Base-by-base conservation (phyloP, 92 coral and sea anemone genomes). In the Bergia sp. region DNA sequence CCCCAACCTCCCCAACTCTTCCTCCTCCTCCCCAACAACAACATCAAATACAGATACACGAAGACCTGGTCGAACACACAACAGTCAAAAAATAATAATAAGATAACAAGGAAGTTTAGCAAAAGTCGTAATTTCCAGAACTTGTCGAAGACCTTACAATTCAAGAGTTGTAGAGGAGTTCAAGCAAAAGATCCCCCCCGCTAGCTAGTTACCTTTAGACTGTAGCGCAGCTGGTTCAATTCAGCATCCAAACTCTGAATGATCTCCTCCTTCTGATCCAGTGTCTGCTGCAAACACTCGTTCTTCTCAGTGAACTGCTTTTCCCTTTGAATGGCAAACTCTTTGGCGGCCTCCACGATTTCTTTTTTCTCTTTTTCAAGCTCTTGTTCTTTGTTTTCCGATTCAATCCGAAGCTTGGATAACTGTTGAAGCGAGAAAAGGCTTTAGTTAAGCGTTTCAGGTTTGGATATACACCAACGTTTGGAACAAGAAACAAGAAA, bases 321-420 rank as follows among this genome's bases (percentile, higher is more conserved):
- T 71, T 96, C 96, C 73, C 93, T 93, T 71, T 96, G 86, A 67
- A 93, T 39, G 50, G 96, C 98, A 85, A 96, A 96, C 80, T 89
- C 94, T 81, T 93, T 94, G 47, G 97, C 94, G 47, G 94, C 92
- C 72, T 93, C 90, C 9, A 96, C 96, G 65, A 96, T 94, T 39
- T 82, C 81, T 12, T 88, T 77, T 81, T 89, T 92, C 82, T 96
- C 93, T 20, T 94, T 93, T 88, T 96, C 98, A 15, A 93, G 81
- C 80, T 93, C 90, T 6, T 90, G 37, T 37, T 73, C 95, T 87
- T 89, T 90, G 38, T 44, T 82, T 69, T 90, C 91, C 18, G 58
- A 76, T 37, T 94, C 93, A 39, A 91, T 90, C 29, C 90, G 83
- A 3, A 96, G 92, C 40, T 53, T 82, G 57, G 90, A 73, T 15